Evolutionary conservation across 2,797 vertebrate genomes (phyloP), one percentile per base, ranked within the genome.

Genomic region (Micromesistius poutassou): DNA sequence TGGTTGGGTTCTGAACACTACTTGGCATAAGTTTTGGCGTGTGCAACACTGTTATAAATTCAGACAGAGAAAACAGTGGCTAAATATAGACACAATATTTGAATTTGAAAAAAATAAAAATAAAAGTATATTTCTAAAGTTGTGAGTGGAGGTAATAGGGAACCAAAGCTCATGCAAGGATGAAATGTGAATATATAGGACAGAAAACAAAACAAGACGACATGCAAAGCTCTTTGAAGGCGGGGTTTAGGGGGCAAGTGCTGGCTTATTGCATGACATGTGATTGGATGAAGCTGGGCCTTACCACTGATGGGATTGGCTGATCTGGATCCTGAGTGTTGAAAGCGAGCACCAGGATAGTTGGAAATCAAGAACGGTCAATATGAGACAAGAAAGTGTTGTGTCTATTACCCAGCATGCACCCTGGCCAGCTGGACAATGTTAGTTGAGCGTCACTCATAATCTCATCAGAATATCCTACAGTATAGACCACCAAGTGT

Each of bases 291-390:
- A 94, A 92, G 85, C 80, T 87, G 93, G 93, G 87, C 90, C 97
- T 99, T 99, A 98, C 98, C 98, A 95, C 96, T 96, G 94, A 96
- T 96, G 91, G 97, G 96, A 94, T 99, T 99, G 94, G 98, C 98
- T 94, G 98, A 99, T 96, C 98, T 97, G 96, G 97, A 99, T 98
- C 98, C 98, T 99, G 96, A 93, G 91, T 92, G 95, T 95, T 94
- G 96, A 93, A 91, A 94, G 96, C 95, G 93, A 94, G 92, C 90
- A 90, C 95, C 94, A 93, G 94, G 95, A 97, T 95, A 96, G 94
- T 95, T 90, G 91, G 89, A 93, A 87, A 94, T 90, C 84, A 86
- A 90, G 86, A 90, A 87, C 83, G 80, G 91, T 94, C 91, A 93
- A 87, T 92, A 90, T 94, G 90, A 90, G 83, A 91, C 88, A 91